Evolutionary conservation across 2,888 invertebrate genomes (phyloP), one percentile per base, ranked within the genome.

Genomic region (Harpagoxenus sublaevis): DNA sequence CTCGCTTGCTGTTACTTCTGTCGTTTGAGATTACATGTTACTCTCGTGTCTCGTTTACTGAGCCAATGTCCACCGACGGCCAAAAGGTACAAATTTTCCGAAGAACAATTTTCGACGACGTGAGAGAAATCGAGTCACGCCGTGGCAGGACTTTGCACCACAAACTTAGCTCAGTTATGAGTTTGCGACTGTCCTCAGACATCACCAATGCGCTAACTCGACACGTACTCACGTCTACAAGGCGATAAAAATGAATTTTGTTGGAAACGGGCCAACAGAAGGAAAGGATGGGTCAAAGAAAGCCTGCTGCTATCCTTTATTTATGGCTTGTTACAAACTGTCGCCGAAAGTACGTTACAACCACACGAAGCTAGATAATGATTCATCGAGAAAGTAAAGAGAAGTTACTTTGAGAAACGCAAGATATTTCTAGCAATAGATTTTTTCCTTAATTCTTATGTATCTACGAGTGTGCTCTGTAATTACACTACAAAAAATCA

Each of bases 161-260:
- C 79, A 39, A 79, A 79, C 79, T 79, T 73, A 48, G 78, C 55
- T 78, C 78, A 45, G 79, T 79, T 79, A 73, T 73, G 79, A 79
- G 75, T 79, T 79, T 35, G 79, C 48, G 60, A 74, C 78, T 70
- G 73, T 78, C 73, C 42, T 55, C 31, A 31, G 78, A 78, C 74
- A 45, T 79, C 79, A 79, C 74, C 45, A 23, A 57, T 35, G 48
- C 57, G 23, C 79, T 60, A 73, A 79, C 79, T 73, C 75, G 60
- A 79, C 79, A 74, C 74, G 60, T 79, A 73, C 55, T 66, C 53
- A 51, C 55, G 66, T 68, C 53, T 45, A 48, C 48, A 35, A 48
- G 2, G 15, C 60, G 75, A 60, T 79, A 79, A 79, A 79, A 79
- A 79, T 79, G 48, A 79, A 74, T 48, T 74, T 79, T 79, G 12